phyloP scores from a whole-genome alignment of 2,113 vertebrate species.

The Illadopsis cleaveri region DNA sequence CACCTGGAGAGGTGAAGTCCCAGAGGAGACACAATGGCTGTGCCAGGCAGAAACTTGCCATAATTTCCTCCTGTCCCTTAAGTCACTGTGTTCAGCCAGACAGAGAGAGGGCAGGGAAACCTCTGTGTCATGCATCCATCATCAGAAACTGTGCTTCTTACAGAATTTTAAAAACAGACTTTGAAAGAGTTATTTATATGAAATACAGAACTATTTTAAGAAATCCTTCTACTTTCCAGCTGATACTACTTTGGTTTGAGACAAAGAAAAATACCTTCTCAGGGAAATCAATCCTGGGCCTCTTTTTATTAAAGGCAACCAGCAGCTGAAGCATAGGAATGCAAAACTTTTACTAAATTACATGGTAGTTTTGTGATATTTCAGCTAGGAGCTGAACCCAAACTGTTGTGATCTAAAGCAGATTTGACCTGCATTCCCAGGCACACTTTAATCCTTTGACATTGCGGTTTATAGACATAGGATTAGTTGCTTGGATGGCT shows the following conservation, averaged over 20 bases:
- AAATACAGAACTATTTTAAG: constrained; percentile 18
- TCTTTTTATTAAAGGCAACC: constrained; percentile 57
- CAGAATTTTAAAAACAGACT: neutral
- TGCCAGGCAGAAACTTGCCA: neutral
- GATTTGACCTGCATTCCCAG: constrained; percentile 48
- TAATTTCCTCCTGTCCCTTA: neutral
- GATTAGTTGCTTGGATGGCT: constrained; percentile 56
- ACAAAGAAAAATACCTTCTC: constrained; percentile 48
- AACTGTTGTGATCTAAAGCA: constrained; percentile 65
- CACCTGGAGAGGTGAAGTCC: neutral
- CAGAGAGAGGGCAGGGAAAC: neutral
- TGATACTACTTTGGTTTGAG: constrained; percentile 41
- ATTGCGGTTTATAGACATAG: constrained; percentile 48
- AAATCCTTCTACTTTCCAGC: neutral
- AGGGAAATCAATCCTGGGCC: constrained; percentile 39
- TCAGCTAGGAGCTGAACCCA: constrained; percentile 49
- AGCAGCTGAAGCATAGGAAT: constrained; percentile 50
- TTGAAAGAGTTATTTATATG: neutral
- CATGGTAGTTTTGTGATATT: constrained; percentile 54
- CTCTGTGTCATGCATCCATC: neutral
- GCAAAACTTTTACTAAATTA: constrained; percentile 51
- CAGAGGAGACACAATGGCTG: neutral
- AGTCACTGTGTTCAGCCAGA: neutral
- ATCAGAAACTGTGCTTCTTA: neutral
- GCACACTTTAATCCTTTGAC: constrained; percentile 54